A percentile compares a stretch with the other conserved stretches of the same genome.
phyloP scores from a whole-genome alignment of 2,888 invertebrate genomes.

The Arenicola marina region DNA sequence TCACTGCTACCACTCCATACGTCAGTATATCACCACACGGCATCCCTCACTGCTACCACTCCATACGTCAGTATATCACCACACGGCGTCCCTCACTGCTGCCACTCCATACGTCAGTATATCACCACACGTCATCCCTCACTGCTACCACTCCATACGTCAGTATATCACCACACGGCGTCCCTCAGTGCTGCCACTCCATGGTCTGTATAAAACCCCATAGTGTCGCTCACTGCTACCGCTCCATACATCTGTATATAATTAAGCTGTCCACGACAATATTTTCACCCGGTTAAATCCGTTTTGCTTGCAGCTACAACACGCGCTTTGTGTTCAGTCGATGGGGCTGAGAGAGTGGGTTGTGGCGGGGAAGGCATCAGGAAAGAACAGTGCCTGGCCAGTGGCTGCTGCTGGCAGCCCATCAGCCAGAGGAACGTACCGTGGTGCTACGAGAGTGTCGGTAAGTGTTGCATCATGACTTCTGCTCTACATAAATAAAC shows the following conservation, averaged over 20 bases:
- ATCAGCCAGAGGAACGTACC: neutral
- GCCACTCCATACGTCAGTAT: too few relatives aligned
- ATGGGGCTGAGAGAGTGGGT: neutral
- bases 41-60: conserved; percentile 11
- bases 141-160: too few relatives aligned
- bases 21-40: neutral
- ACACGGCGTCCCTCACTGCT: too few relatives aligned
- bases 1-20: too few relatives aligned
- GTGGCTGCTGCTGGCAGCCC: conserved; percentile 13
- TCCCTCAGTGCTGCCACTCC: too few relatives aligned
- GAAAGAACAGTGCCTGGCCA: conserved; percentile 10
- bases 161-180: too few relatives aligned
- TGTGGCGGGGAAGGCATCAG: conserved; percentile 14
- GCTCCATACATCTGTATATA: neutral
- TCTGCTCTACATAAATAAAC: too few relatives aligned
- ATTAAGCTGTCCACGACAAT: neutral
- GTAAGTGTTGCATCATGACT: conserved; percentile 9
- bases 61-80: conserved; percentile 6
- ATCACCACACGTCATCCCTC: too few relatives aligned
- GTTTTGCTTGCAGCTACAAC: conserved; percentile 7
- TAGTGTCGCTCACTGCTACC: neutral
- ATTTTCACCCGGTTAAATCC: neutral
- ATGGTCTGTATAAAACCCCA: too few relatives aligned
- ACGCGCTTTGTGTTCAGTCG: neutral
- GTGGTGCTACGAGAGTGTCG: conserved; percentile 8